Percentiles rank a stretch among this genome's conserved stretches.
Conservation (phyloP, 2,797 vertebrate genomes). For the Lacerta viridis region DNA sequence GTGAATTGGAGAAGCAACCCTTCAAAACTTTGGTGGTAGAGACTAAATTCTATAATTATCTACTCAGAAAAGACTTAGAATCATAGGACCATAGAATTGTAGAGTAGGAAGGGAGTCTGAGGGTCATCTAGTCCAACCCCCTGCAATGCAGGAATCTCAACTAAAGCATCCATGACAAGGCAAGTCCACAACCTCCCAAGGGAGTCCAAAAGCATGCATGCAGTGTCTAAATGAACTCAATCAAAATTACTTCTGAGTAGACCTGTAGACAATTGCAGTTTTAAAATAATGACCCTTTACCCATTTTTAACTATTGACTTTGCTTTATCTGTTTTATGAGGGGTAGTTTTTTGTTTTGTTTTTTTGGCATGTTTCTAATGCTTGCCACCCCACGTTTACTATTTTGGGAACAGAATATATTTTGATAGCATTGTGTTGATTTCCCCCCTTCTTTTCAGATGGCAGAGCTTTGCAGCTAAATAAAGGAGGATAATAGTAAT, state of each 20-base stretch:
- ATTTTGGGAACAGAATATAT: background rate
- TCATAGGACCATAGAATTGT: too few species aligned
- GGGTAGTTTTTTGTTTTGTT: background rate
- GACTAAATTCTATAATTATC: background rate
- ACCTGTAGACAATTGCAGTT: background rate
- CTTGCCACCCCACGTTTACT: background rate
- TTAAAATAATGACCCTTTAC: background rate
- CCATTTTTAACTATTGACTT: background rate
- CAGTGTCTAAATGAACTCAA: background rate
- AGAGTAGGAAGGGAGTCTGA: too few species aligned
- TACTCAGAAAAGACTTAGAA: too few species aligned
- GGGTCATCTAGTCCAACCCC: too few species aligned
- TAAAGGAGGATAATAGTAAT: conserved; percentile 15
- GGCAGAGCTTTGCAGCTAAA: conserved; percentile 3
- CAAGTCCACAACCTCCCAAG: too few species aligned
- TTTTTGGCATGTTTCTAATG: background rate
- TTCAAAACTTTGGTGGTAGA: background rate
- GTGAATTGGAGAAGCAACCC: background rate
- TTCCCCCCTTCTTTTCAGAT: conserved; percentile 6
- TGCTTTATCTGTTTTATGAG: background rate
- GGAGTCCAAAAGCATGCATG: too few species aligned
- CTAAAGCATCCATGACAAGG: too few species aligned
- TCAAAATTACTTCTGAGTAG: background rate
- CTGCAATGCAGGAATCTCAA: too few species aligned
- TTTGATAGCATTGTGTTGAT: conserved; percentile 1